Evolutionary conservation across 2,797 vertebrate species (phyloP), one percentile per base, ranked within the genome.

Genomic region (Streptopelia turtur): DNA sequence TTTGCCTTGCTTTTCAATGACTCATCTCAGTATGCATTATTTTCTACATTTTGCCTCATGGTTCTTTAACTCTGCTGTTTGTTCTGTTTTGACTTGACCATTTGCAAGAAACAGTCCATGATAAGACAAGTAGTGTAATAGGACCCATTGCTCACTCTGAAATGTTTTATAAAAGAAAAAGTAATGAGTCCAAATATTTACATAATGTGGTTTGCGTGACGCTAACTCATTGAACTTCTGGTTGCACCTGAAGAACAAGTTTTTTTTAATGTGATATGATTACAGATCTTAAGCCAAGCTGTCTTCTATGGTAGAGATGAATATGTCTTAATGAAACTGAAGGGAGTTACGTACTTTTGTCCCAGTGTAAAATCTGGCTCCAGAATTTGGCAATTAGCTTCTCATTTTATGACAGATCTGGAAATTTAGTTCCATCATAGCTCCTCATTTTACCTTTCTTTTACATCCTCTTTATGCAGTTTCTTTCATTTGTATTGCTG

Each of bases 191-290:
- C 27, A 91, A 95, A 94, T 94, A 95, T 95, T 96, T 95, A 87
- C 49, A 87, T 93, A 72, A 52, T 77, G 55, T 53, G 66, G 82
- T 91, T 94, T 94, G 66, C 61, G 83, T 94, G 80, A 91, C 9
- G 16, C 18, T 79, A 72, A 63, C 47, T 89, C 16, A 7, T 63
- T 91, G 57, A 93, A 88, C 66, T 88, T 81, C 93, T 90, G 87
- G 87, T 59, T 94, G 77, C 41, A 94, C 95, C 85, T 94, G 95
- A 91, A 93, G 52, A 91, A 77, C 95, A 84, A 74, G 95, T 59
- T 93, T 96, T 33, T 93, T 87, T 76, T 79, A 79, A 91, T 91
- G 30, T 82, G 39, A 79, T 88, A 59, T 16, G 35, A 79, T 56
- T 90, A 55, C n/a, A 93, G 66, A 83, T 41, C 47, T 84, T 90